A percentile compares a stretch with the other conserved stretches of the same genome.
Evolutionary conservation across 2,888 invertebrate species (phyloP).

Genomic region (Frankliniella intonsa): DNA sequence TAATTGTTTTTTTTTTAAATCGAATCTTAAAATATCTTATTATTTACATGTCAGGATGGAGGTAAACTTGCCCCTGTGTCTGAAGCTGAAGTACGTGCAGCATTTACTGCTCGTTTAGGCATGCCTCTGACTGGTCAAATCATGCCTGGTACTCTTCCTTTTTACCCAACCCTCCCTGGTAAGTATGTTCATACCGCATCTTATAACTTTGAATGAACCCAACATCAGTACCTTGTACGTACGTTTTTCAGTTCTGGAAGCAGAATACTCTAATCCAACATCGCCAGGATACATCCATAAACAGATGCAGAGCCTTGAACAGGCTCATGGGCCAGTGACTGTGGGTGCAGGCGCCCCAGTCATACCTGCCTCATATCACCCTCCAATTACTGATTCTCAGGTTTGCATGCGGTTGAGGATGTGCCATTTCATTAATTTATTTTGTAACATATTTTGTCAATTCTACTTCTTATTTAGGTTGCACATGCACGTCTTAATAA

Average conservation of each 20-base stretch:
- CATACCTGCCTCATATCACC: constrained; percentile 39
- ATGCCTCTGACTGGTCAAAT: constrained; percentile 63
- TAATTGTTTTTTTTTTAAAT: not conserved
- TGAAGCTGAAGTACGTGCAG: constrained; percentile 73
- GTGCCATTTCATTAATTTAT: not conserved
- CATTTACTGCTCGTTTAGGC: constrained; percentile 61
- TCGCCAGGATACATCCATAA: constrained; percentile 51
- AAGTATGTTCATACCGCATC: constrained; percentile 27
- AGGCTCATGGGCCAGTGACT: constrained; percentile 40
- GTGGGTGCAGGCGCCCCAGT: constrained; percentile 13
- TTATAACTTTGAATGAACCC: constrained; percentile 31
- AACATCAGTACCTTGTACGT: not conserved
- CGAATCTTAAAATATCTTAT: not conserved
- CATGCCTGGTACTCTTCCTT: constrained; percentile 63
- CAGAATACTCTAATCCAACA: constrained; percentile 48
- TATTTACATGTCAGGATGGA: constrained; percentile 45
- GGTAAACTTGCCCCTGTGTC: constrained; percentile 58
- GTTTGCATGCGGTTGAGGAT: constrained; percentile 39
- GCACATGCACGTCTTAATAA: constrained; percentile 66
- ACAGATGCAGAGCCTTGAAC: constrained; percentile 54
- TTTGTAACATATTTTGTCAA: not conserved
- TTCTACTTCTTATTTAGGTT: constrained; percentile 43
- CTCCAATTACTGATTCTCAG: constrained; percentile 61
- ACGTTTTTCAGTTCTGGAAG: constrained; percentile 46
- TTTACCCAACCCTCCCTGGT: constrained; percentile 62